Evolutionary conservation across 2,113 vertebrate species (phyloP).

Genomic region (Lamprologus callipterus): DNA sequence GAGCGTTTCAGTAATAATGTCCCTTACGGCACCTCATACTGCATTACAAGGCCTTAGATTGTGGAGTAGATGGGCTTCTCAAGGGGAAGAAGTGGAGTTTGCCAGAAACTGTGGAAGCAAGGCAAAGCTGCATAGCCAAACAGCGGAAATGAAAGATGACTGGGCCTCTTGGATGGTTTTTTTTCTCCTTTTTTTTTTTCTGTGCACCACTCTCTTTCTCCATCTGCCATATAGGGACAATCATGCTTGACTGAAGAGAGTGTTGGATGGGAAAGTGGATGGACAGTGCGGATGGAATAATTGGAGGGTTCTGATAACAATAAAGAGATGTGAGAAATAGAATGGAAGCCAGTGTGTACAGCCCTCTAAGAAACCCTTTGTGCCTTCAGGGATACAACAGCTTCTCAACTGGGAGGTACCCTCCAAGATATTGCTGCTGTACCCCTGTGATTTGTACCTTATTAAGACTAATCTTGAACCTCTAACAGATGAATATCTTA

Average conservation of each 20-base stretch:
- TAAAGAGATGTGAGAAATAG: background rate
- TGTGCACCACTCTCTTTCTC: background rate
- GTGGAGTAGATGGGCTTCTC: constrained; percentile 58
- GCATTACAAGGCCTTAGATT: constrained; percentile 66
- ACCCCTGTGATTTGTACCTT: background rate
- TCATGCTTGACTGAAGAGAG: constrained; percentile 54
- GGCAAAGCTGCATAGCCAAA: constrained; percentile 49
- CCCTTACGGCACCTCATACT: too few relatives aligned
- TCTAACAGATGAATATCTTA: background rate
- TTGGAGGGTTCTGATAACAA: constrained; percentile 45
- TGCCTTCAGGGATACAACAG: background rate
- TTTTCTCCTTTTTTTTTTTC: background rate
- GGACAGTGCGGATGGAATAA: constrained; percentile 27
- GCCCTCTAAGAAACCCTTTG: background rate
- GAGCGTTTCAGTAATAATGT: too few relatives aligned
- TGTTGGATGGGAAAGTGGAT: constrained; percentile 12
- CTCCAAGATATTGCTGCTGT: background rate
- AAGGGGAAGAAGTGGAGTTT: constrained; percentile 34
- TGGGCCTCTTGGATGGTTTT: constrained; percentile 32
- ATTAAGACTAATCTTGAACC: background rate
- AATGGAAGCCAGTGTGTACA: constrained; percentile 25
- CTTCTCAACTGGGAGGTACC: background rate
- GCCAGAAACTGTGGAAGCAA: constrained; percentile 43
- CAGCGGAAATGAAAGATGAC: constrained; percentile 62
- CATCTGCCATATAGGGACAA: constrained; percentile 28